Evolutionary conservation across 2,888 invertebrate species (phyloP).

Genomic region (Chrysina gloriosa): DNA sequence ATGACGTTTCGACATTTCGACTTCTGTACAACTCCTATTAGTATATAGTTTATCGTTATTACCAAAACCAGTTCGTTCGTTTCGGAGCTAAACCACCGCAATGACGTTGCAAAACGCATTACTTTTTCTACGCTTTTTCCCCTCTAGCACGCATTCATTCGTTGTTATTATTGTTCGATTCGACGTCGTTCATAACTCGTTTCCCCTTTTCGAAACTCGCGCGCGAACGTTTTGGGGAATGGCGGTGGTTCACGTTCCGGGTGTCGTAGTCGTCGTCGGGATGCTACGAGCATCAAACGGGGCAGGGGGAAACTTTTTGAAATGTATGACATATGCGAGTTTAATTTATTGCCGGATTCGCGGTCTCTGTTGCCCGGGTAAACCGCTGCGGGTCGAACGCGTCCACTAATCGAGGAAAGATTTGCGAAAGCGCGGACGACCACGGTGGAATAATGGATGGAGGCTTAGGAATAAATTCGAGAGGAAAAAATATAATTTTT

Average conservation of each 20-base stretch:
- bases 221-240: neutral
- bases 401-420: neutral
- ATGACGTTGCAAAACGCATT: slow-evolving; percentile 17
- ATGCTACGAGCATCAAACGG: neutral
- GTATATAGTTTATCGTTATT: neutral
- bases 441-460: neutral
- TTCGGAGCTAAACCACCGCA: neutral
- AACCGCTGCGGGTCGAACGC: slow-evolving; percentile 1
- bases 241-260: neutral
- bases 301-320: slow-evolving; percentile 1
- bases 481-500: neutral
- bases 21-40: too few relatives aligned
- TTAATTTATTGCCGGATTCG: slow-evolving; percentile 26
- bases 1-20: too few relatives aligned
- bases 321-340: slow-evolving; percentile 25
- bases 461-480: neutral
- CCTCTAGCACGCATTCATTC: neutral
- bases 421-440: neutral
- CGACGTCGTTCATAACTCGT: neutral
- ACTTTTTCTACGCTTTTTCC: neutral
- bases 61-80: too few relatives aligned
- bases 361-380: neutral
- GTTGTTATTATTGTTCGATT: slow-evolving; percentile 8
- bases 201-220: neutral
- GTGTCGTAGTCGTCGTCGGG: slow-evolving; percentile 47